Conservation (phyloP, 92 coral and sea anemone species). For the Blastomussa wellsi region DNA sequence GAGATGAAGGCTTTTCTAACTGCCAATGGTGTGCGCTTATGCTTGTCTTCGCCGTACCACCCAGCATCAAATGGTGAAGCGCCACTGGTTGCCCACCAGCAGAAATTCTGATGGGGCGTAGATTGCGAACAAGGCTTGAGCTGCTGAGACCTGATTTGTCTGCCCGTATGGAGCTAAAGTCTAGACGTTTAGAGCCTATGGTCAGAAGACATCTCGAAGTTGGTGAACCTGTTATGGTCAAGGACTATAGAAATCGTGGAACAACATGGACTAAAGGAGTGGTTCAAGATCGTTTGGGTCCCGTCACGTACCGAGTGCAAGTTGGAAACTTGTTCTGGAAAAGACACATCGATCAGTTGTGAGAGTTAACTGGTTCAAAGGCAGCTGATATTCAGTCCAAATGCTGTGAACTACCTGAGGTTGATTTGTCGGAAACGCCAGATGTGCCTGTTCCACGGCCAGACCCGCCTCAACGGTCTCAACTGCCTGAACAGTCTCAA, state of each 20-base stretch:
- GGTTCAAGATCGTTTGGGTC: too few species aligned
- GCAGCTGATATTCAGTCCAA: too few species aligned
- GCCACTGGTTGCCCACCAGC: too few species aligned
- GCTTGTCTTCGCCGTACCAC: too few species aligned
- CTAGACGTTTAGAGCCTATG: neutral
- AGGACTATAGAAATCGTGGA: neutral
- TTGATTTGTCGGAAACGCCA: neutral
- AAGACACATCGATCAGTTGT: neutral
- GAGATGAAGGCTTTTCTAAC: too few species aligned
- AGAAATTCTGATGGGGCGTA: too few species aligned
- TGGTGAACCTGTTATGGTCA: neutral
- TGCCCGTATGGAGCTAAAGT: neutral
- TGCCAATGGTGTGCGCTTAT: neutral
- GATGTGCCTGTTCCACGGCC: neutral
- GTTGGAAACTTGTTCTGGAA: neutral
- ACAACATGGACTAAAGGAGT: neutral
- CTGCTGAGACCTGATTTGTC: too few species aligned
- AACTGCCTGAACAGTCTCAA: neutral
- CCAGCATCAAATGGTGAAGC: too few species aligned
- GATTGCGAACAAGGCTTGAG: too few species aligned
- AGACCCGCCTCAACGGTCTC: too few species aligned
- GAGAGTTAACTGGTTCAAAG: too few species aligned
- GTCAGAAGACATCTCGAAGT: neutral
- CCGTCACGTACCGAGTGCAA: constrained; percentile 1
- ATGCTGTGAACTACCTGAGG: neutral